Base-by-base conservation (phyloP, 2,113 vertebrate species). In the Dicerorhinus sumatrensis region DNA sequence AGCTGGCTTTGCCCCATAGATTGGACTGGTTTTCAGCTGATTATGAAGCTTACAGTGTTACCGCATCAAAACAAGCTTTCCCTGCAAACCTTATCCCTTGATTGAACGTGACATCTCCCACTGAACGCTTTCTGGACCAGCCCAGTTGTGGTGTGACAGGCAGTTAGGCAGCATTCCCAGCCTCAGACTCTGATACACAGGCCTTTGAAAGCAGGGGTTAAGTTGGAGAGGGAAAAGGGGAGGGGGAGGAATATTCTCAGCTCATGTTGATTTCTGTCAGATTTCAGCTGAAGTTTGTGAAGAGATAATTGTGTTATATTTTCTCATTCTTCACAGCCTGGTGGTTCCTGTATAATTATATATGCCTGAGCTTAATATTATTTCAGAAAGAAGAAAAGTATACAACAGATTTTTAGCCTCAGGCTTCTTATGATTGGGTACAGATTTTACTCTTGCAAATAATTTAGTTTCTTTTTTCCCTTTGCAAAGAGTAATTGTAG, bases 241-340 rank as follows among this genome's bases (percentile, higher is more conserved):
- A 90, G 83, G 67, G 18, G 33, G 62, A 73, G n/a, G 48, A 36
- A 33, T 39, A 27, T 86, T 96, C 84, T 88, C 73, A 25, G 69
- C 89, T 96, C 89, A 2, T 93, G 97, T 97, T 97, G 97, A 88
- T 97, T 96, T 97, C 95, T 96, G 97, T 97, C 97, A 98, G 93
- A 96, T 97, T 97, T 98, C 89, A 97, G 93, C 81, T 67, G 92
- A 91, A 93, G 96, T 97, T 90, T 94, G 96, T 97, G 97, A 98
- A 96, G 97, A 97, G 97, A 97, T 97, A 97, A 98, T 98, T 97
- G 97, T 96, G 95, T 89, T 97, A 97, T 97, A 97, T 98, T 97
- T 98, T 97, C 97, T 97, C 96, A 97, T 97, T 97, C 56, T 97
- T 97, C 96, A 88, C 96, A 98, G 96, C 91, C 93, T 76, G 69